Base-by-base conservation (phyloP, 1,140 invertebrate genomes). In the Drosophila bifasciata region DNA sequence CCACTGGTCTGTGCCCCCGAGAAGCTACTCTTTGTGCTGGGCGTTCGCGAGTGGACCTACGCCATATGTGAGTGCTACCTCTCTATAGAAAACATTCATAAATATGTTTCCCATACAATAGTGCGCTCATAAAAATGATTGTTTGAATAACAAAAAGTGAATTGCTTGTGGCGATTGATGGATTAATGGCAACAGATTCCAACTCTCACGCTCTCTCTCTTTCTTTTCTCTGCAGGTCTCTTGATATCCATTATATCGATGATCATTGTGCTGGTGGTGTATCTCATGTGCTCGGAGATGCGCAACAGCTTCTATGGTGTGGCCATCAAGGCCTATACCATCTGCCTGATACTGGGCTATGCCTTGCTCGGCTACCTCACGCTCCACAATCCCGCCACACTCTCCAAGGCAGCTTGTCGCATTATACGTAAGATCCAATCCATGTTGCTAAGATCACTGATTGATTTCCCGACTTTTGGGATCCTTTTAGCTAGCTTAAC, bases 241-340 rank as follows among this genome's bases (percentile, higher is more conserved):
- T 62, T 84, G 45, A 79, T 91, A 21, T 76, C 85, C 28, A 89
- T 90, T 19, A 84, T 91, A 49, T 91, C 84, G 8, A 90, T 91
- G 89, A 64, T 79, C 21, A 86, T 91, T 15, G 75, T 91, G 15
- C 58, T 91, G 7, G 55, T 91, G 45, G 73, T 90, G n/a, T 81
- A 91, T 52, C 52, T 89, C n/a, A 32, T 84, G 45, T 90, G 81
- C 76, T 89, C 85, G 5, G 79, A 81, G 46, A 76, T 91, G 76
- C 76, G 89, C 43, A 91, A 91, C 44, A 89, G 81, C 1, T 91
- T 91, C 61, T 91, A 90, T 39, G 89, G 89, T 21, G 79, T 91
- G 23, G 89, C 89, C 11, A 80, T 91, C 39, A 89, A 88, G 56
- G 68, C 85, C 3, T 91, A 91, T 25, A 50, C 75, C 5, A 64